These are phyloP conservation scores for Esox niger DNA, from an alignment of 2,113 vertebrate species.

Conservation along the genomic window DNA sequence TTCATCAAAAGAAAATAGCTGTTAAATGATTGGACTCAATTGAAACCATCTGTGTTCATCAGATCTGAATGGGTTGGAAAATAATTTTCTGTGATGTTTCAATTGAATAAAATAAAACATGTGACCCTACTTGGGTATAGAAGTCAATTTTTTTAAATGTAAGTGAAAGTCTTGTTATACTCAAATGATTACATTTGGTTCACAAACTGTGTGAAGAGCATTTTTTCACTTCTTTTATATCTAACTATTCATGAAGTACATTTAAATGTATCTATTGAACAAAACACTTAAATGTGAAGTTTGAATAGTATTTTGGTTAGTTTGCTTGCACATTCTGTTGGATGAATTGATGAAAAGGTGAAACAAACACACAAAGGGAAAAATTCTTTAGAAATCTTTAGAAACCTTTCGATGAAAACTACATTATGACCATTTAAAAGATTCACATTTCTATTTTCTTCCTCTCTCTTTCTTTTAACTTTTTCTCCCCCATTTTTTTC, in stretches of 20 bases:
- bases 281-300: conserved; percentile 2
- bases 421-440: conserved; percentile 8
- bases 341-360: conserved; percentile 11
- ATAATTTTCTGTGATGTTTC: background rate
- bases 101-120: conserved; percentile 15
- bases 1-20: too few relatives aligned
- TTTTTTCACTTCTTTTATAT: conserved; percentile 24
- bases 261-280: conserved; percentile 13
- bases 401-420: conserved; percentile 23
- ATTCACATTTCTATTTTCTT: conserved; percentile 14
- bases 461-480: conserved; percentile 1
- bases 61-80: background rate
- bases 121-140: background rate
- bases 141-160: background rate
- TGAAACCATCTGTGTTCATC: too few relatives aligned
- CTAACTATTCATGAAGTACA: conserved; percentile 21
- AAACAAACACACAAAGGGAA: conserved; percentile 7
- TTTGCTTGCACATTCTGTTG: conserved; percentile 23
- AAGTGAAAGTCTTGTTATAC: background rate
- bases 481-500: conserved; percentile 21
- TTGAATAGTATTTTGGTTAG: conserved; percentile 33
- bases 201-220: conserved; percentile 22
- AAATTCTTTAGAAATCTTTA: conserved; percentile 17
- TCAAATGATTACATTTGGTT: conserved; percentile 14
- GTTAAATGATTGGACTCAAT: background rate